Conservation (phyloP, 30 jellyfish, hydroid and myxozoan genomes). For the Aurelia aurita complex sp. Pacific region DNA sequence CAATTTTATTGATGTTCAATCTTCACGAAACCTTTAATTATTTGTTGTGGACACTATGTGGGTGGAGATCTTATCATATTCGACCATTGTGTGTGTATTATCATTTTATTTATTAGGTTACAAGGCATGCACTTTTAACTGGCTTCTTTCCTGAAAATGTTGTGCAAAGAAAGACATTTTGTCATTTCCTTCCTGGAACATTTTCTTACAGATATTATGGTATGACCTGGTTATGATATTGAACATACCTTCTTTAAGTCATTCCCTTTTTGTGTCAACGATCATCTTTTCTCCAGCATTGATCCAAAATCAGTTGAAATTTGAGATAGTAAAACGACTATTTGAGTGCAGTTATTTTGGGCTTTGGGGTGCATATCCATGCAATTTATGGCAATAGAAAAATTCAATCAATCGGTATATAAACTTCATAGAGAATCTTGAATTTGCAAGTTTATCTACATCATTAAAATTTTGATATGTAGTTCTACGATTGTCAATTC, state of each 20-base stretch:
- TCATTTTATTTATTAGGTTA: slow-evolving; percentile 12
- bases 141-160: slow-evolving; percentile 54
- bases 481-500: background rate
- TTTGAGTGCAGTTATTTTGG: too few relatives aligned
- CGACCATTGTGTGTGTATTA: background rate
- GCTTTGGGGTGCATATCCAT: too few relatives aligned
- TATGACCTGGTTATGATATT: background rate
- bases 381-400: too few relatives aligned
- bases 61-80: background rate
- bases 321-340: too few relatives aligned
- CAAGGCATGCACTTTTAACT: slow-evolving; percentile 25
- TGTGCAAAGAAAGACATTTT: slow-evolving; percentile 15
- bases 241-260: background rate
- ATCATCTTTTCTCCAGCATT: too few relatives aligned
- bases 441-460: too few relatives aligned
- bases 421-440: too few relatives aligned
- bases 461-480: too few relatives aligned
- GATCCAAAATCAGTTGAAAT: too few relatives aligned
- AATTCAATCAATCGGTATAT: too few relatives aligned
- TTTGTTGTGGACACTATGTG: background rate
- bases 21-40: background rate
- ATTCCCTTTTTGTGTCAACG: background rate
- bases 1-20: too few relatives aligned
- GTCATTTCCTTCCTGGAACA: slow-evolving; percentile 40
- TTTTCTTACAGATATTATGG: slow-evolving; percentile 49